Evolutionary conservation across 2,797 vertebrate species (phyloP), one percentile per base, ranked within the genome.

Genomic region (Macropus fuliginosus): DNA sequence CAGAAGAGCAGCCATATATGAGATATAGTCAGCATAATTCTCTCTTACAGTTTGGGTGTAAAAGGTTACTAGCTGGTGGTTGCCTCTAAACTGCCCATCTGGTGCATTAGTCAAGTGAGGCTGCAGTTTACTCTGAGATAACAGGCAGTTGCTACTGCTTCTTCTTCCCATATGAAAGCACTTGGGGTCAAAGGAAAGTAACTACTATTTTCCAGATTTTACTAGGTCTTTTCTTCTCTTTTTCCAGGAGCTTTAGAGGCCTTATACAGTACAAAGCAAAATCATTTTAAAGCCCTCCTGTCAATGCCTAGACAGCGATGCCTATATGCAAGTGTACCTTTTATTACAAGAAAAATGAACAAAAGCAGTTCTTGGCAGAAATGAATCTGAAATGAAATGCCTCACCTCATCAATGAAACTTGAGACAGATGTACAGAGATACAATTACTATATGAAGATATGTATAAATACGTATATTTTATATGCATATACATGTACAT

Each of bases 341-440:
- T 31, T 93, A 56, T 96, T 97, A 93, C 5, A 92, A n/a, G 74
- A 55, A 94, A 96, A 97, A 56, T 95, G 96, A 97, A 95, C 95
- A 94, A 93, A 56, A 90, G 55, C 40, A 14, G 54, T 66, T 96
- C 94, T 93, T 95, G 59, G 18, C 2, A 12, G 87, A 55, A 95
- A 56, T 13, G 56, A 94, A 50, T 16, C 46, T 90, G n/a, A 95
- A 91, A 27, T 50, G 24, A 94, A 96, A 95, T 3, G 55, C 18
- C 34, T 10, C 50, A 66, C n/a, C 13, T 12, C 21, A 46, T 46
- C 40, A 46, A 40, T 81, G 74, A 46, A 46, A 21, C 2, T 3
- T 81, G 16, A 81, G 66, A 46, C 1, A 81, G 2, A 24, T 40
- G 29, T 81, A 81, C 66, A 81, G 18, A 46, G 14, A 81, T 0